These are phyloP conservation scores for Limnodromus scolopaceus DNA, from an alignment of 2,797 vertebrate genomes.

Conservation along the genomic window DNA sequence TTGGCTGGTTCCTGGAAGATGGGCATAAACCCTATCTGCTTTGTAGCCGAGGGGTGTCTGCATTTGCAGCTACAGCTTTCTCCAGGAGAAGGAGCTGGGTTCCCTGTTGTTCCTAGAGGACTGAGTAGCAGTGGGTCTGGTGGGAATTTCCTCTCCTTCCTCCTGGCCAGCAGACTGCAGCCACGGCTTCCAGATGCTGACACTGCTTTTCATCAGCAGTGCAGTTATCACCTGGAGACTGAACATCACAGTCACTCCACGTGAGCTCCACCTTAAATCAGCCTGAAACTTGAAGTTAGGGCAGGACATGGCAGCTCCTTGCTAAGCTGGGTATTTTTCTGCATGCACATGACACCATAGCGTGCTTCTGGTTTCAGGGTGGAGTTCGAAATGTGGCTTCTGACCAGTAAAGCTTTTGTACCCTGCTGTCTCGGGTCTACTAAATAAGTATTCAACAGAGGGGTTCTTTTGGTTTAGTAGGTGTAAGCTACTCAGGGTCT, in stretches of 20 bases:
- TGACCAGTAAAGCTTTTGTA: not conserved
- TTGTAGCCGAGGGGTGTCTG: not conserved
- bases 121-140: not conserved
- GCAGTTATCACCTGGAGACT: not conserved
- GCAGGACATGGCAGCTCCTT: conserved; percentile 11
- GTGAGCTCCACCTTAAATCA: conserved; percentile 23
- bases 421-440: not conserved
- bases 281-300: not conserved
- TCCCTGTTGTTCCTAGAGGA: not conserved
- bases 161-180: not conserved
- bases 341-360: not conserved
- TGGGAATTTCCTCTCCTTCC: not conserved
- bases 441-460: not conserved
- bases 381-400: not conserved
- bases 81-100: not conserved
- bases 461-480: not conserved
- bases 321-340: conserved; percentile 3
- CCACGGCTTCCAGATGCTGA: not conserved
- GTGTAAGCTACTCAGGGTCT: not conserved
- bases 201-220: not conserved
- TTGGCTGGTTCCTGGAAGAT: not conserved
- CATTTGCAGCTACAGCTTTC: not conserved
- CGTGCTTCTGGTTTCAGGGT: conserved; percentile 20
- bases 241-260: not conserved
- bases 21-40: not conserved